Conservation (phyloP, 2,113 vertebrate species). For the Seriola rivoliana region DNA sequence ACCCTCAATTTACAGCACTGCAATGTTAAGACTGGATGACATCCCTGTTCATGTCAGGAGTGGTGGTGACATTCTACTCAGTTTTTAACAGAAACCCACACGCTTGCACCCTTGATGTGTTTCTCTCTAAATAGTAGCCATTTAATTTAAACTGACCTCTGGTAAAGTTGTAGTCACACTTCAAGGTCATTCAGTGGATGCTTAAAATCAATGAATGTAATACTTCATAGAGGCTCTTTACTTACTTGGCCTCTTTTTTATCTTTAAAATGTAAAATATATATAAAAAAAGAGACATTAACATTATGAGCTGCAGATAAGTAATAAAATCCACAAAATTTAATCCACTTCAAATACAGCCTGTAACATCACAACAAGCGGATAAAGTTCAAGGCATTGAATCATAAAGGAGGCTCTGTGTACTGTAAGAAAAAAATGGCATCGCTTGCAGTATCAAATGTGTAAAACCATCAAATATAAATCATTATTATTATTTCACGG, state of each 20-base stretch:
- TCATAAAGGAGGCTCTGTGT: conserved; percentile 20
- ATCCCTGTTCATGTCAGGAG: conserved; percentile 4
- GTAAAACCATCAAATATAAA: conserved; percentile 60
- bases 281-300: neutral
- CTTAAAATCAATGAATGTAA: neutral
- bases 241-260: neutral
- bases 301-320: conserved; percentile 29
- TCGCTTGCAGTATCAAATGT: conserved; percentile 37
- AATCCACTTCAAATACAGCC: conserved; percentile 39
- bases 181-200: conserved; percentile 4
- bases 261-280: neutral
- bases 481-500: conserved; percentile 49
- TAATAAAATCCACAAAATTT: conserved; percentile 22
- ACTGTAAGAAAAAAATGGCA: conserved; percentile 13
- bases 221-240: neutral
- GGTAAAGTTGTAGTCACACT: neutral
- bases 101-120: neutral
- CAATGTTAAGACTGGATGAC: conserved; percentile 5
- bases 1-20: conserved; percentile 9
- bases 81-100: neutral
- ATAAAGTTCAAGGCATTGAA: conserved; percentile 1
- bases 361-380: conserved; percentile 6
- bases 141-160: neutral
- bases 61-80: neutral
- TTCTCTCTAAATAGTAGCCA: neutral